Conservation (phyloP, 1,140 invertebrate genomes). For the Grapholita molesta region DNA sequence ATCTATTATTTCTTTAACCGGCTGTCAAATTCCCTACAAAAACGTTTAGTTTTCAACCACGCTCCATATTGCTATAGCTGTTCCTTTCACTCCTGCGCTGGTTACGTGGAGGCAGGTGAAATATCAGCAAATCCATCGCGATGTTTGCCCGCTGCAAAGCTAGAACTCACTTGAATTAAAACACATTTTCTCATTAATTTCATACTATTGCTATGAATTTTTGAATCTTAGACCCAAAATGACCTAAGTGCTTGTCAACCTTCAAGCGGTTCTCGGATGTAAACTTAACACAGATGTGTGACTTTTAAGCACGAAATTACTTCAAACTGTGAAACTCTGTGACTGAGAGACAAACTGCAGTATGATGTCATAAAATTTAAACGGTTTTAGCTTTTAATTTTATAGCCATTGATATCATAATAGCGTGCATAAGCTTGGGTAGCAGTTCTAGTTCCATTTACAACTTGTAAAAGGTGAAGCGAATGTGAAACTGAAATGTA, state of each 20-base stretch:
- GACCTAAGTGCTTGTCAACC: neutral
- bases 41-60: too few relatives aligned
- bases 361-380: neutral
- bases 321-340: neutral
- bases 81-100: neutral
- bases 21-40: too few relatives aligned
- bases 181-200: constrained; percentile 13
- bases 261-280: neutral
- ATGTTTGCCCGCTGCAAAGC: constrained; percentile 8
- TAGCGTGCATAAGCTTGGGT: neutral
- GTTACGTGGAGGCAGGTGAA: neutral
- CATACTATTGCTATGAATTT: neutral
- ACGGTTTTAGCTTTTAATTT: neutral
- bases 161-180: neutral
- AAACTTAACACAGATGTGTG: neutral
- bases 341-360: neutral
- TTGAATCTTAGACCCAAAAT: neutral
- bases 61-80: neutral
- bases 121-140: constrained; percentile 5
- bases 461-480: neutral
- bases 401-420: neutral
- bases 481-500: neutral
- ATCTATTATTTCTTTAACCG: too few relatives aligned
- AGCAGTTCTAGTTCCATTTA: neutral
- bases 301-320: neutral